Conservation (phyloP, 2,888 invertebrate genomes). For the Dolomedes plantarius region DNA sequence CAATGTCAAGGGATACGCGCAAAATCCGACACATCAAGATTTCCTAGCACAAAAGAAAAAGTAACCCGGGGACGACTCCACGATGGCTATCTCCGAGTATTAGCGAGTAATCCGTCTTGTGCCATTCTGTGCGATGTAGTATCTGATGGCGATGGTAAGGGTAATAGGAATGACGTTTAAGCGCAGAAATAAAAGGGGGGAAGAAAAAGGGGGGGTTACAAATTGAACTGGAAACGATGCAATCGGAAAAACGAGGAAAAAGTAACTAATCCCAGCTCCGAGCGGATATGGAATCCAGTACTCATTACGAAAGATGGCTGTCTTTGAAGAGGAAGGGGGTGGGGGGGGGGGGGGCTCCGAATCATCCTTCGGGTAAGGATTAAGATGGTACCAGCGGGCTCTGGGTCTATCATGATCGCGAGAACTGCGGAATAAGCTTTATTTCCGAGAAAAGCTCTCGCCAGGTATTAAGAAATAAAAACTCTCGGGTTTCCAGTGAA, state of each 20-base stretch:
- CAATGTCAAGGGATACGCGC: not conserved
- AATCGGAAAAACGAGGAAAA: not conserved
- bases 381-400: not conserved
- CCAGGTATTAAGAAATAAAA: too few species aligned
- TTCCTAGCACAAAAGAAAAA: not conserved
- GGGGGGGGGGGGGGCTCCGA: not conserved
- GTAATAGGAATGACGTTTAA: not conserved
- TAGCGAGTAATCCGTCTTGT: slow-evolving; percentile 4
- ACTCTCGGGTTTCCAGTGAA: too few species aligned
- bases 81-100: not conserved
- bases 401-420: not conserved
- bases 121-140: not conserved
- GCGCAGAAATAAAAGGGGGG: not conserved
- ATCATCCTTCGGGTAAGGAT: not conserved
- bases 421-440: not conserved
- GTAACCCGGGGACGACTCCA: not conserved
- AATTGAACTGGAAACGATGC: not conserved
- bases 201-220: too few species aligned
- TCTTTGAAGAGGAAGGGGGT: too few species aligned
- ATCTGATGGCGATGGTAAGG: not conserved
- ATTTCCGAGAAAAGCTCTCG: not conserved
- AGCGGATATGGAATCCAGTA: not conserved
- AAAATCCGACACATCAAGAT: not conserved
- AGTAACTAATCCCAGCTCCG: not conserved
- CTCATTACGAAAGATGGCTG: not conserved